Evolutionary conservation across 2,113 vertebrate species (phyloP).

Genomic region (Furnarius figulus): DNA sequence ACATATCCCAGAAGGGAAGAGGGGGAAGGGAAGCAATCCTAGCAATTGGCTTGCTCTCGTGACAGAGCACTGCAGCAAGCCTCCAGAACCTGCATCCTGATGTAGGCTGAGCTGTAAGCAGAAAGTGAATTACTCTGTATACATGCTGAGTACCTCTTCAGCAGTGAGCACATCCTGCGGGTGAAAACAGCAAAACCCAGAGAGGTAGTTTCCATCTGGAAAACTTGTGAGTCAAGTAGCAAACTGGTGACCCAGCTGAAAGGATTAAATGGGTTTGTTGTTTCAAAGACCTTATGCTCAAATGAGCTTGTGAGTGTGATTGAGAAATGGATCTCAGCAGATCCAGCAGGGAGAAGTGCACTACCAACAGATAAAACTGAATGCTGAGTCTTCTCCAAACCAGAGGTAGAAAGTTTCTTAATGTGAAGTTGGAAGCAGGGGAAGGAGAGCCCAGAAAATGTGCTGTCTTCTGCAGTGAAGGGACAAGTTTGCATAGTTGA

Average conservation of each 20-base stretch:
- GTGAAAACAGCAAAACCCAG: neutral
- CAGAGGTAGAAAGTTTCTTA: neutral
- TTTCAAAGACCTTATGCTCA: neutral
- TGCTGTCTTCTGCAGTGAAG: neutral
- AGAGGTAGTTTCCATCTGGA: neutral
- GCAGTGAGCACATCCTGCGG: neutral
- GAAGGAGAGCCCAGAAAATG: neutral
- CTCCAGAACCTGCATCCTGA: conserved; percentile 39
- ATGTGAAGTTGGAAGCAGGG: neutral
- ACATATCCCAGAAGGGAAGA: neutral
- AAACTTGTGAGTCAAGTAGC: neutral
- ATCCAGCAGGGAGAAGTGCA: neutral
- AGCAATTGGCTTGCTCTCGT: conserved; percentile 22
- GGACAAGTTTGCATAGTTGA: neutral
- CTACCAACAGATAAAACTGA: neutral
- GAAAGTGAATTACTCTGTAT: neutral
- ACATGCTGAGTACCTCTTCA: neutral
- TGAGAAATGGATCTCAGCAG: accelerated
- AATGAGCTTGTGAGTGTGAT: neutral
- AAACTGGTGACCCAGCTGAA: neutral
- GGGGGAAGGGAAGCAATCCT: conserved; percentile 26
- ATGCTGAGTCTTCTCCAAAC: neutral
- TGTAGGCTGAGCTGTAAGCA: conserved; percentile 35
- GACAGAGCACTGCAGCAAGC: conserved; percentile 56
- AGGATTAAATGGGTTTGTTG: neutral